Evolutionary conservation across 2,797 vertebrate genomes (phyloP).

Genomic region (Mus minutoides): DNA sequence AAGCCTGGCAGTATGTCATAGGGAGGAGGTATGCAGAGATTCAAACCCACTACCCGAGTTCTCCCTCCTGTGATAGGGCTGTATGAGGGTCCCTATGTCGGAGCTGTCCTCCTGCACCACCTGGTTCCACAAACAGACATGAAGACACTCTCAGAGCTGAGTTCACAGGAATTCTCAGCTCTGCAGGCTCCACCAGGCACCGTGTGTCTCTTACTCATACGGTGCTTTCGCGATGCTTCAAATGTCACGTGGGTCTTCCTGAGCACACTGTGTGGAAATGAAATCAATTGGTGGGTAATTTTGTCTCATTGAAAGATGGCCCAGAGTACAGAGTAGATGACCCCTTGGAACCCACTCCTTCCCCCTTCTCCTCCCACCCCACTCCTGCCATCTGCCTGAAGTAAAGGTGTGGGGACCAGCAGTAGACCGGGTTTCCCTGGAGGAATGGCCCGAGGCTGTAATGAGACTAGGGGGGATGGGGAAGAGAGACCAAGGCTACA

Average conservation of each 20-base stretch:
- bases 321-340: slow-evolving; percentile 79
- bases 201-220: background rate
- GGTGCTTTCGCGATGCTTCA: slow-evolving; percentile 58
- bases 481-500: too few relatives aligned
- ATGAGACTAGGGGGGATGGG: too few relatives aligned
- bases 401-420: too few relatives aligned
- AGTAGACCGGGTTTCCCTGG: too few relatives aligned
- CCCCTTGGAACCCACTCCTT: slow-evolving; percentile 59
- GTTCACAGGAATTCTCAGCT: slow-evolving; percentile 30
- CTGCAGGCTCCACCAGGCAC: slow-evolving; percentile 55
- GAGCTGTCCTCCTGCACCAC: background rate
- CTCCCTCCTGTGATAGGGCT: background rate
- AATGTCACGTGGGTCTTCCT: slow-evolving; percentile 86
- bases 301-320: slow-evolving; percentile 82
- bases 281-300: slow-evolving; percentile 81
- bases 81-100: rapidly evolving
- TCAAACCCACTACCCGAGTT: too few relatives aligned
- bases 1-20: rapidly evolving
- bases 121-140: background rate
- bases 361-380: slow-evolving; percentile 1
- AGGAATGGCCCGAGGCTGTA: too few relatives aligned
- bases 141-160: background rate
- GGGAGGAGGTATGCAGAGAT: background rate
- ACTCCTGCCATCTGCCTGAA: background rate
- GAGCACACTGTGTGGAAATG: slow-evolving; percentile 83